Percentiles rank a stretch among this genome's conserved stretches.
Evolutionary conservation across 2,888 invertebrate species (phyloP).

Genomic region (Agrochola circellaris): DNA sequence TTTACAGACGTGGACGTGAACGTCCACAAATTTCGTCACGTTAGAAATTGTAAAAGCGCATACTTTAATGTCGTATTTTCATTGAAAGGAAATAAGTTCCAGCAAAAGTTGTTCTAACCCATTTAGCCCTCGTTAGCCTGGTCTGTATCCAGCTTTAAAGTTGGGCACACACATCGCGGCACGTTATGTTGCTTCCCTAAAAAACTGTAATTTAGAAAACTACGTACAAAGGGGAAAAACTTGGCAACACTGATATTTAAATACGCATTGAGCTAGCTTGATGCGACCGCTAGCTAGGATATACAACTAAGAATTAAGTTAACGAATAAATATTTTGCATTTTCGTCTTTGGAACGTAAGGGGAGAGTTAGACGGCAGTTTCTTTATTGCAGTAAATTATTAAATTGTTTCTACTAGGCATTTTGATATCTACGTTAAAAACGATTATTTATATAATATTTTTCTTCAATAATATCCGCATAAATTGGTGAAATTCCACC

Average conservation of each 20-base stretch:
- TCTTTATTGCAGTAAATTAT: not conserved
- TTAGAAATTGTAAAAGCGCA: not conserved
- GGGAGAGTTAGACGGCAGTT: constrained; percentile 38
- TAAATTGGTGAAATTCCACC: not conserved
- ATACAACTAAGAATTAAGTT: not conserved
- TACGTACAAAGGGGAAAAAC: not conserved
- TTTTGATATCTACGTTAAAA: not conserved
- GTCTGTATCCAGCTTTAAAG: constrained; percentile 20
- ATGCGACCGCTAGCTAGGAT: not conserved
- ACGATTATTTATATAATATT: not conserved
- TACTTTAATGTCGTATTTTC: not conserved
- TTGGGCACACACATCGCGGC: constrained; percentile 12
- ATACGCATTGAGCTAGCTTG: constrained; percentile 2
- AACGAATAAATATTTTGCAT: not conserved
- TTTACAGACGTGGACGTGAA: not conserved
- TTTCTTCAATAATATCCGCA: not conserved
- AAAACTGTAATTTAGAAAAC: not conserved
- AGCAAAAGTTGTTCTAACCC: not conserved
- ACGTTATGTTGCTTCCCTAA: constrained; percentile 24
- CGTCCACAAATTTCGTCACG: not conserved
- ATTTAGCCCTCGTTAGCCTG: constrained; percentile 28
- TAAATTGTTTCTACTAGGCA: not conserved
- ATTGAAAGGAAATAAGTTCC: not conserved
- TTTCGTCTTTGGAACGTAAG: constrained; percentile 2
- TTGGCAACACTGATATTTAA: constrained; percentile 6